phyloP scores from a whole-genome alignment of 2,888 invertebrate species.

The Serripes groenlandicus region DNA sequence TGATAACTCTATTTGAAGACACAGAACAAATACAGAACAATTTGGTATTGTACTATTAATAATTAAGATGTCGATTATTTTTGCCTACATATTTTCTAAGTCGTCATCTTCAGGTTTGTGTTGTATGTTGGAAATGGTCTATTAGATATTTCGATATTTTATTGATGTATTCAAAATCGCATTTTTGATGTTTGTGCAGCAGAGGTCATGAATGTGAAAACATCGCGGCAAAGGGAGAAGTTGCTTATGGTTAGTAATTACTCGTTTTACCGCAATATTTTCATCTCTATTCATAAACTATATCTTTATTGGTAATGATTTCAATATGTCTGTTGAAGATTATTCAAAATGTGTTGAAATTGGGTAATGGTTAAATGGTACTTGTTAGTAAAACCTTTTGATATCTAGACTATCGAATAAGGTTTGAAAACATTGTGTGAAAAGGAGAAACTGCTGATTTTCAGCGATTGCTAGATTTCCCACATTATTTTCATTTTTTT shows the following conservation, averaged over 20 bases:
- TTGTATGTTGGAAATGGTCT: too few relatives aligned
- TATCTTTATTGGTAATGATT: not conserved
- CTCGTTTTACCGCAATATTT: not conserved
- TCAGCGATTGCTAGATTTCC: not conserved
- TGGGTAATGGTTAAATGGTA: not conserved
- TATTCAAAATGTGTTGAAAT: not conserved
- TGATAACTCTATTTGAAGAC: too few relatives aligned
- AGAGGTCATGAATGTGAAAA: too few relatives aligned
- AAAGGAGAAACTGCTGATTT: not conserved
- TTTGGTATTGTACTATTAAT: too few relatives aligned
- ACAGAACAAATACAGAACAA: too few relatives aligned
- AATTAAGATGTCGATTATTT: too few relatives aligned
- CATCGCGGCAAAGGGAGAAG: not conserved
- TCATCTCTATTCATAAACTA: not conserved
- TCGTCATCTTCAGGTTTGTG: too few relatives aligned
- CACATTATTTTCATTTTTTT: not conserved
- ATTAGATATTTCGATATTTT: too few relatives aligned
- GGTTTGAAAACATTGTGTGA: not conserved
- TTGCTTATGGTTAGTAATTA: not conserved
- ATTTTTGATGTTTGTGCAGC: too few relatives aligned
- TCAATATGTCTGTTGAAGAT: not conserved
- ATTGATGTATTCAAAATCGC: too few relatives aligned
- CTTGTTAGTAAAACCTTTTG: not conserved
- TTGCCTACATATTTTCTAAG: too few relatives aligned
- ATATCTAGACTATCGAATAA: not conserved